Evolutionary conservation across 2,888 invertebrate species (phyloP), one percentile per base, ranked within the genome.

Genomic region (Drosophila kanekoi): DNA sequence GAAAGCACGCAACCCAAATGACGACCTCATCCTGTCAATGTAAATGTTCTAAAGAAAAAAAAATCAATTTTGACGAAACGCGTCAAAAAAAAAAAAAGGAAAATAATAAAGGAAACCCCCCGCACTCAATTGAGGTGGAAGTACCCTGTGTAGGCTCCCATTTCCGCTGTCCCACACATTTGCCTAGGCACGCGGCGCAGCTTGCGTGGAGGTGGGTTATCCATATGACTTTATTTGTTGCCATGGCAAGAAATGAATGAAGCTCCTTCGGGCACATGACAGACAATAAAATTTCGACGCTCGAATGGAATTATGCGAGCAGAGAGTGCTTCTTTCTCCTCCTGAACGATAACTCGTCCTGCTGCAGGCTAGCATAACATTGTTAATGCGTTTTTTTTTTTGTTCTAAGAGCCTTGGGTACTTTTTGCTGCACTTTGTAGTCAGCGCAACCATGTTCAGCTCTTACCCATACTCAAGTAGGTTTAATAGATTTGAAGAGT

Each of bases 61-160:
- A 87, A 83, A 85, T 87, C 86, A 83, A 87, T 83, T 83, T 81
- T 77, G 57, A 68, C 72, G 63, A 83, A 83, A 77, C 73, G 79
- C 65, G 63, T 45, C 65, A 64, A 77, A 67, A 60, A 65, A 64
- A 40, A 41, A 14, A 53, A 69, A 72, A 63, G 48, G 56, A 53
- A 35, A 38, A 54, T 32, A 35, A 56, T 38, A 53, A 56, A 45
- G 40, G 18, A 33, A 49, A 51, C 32, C 35, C 40, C 38, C 8
- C 0, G 20, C 38, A n/a, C 18, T 18, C 18, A 44, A 53, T 53
- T 60, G 45, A 11, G 38, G 38, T 43, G 38, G 32, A 47, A 47
- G 45, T 16, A 32, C 52, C 2, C 14, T 45, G 41, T 20, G 28
- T 28, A 33, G 32, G 16, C 38, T 32, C n/a, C 20, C 64, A 47